A percentile compares a stretch with the other conserved stretches of the same genome.
Evolutionary conservation across 2,888 invertebrate species (phyloP).

Genomic region (Metalampra italica): DNA sequence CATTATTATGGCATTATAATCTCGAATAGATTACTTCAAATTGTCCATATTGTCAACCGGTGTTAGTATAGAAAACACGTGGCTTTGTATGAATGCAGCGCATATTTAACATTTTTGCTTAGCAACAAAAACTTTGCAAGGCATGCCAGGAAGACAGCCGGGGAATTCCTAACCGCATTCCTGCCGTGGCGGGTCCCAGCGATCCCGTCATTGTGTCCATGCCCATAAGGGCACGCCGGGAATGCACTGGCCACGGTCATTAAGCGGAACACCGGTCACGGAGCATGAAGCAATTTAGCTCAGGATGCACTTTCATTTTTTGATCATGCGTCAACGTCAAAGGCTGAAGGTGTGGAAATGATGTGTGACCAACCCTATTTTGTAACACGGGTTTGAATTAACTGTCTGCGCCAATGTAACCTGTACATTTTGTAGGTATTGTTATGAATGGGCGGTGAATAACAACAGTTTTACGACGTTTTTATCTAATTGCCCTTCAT

Average conservation of each 20-base stretch:
- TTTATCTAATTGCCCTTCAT: constrained; percentile 13
- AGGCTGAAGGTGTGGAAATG: background rate
- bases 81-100: background rate
- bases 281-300: constrained; percentile 23
- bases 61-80: no score
- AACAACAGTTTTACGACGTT: constrained; percentile 3
- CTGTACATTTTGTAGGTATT: no score
- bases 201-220: constrained; percentile 49
- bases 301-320: constrained; percentile 24
- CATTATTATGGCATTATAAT: no score
- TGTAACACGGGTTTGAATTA: background rate
- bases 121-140: constrained; percentile 8
- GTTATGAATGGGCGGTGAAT: no score
- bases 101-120: background rate
- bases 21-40: no score
- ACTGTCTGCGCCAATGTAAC: no score
- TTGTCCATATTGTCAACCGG: no score
- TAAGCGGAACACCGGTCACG: constrained; percentile 44
- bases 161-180: constrained; percentile 60
- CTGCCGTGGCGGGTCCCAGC: constrained; percentile 38
- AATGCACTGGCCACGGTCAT: constrained; percentile 47
- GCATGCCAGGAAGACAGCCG: constrained; percentile 36
- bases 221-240: constrained; percentile 37
- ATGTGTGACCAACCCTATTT: background rate
- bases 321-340: constrained; percentile 23